Evolutionary conservation across 2,888 invertebrate species (phyloP).

Genomic region (Heteropelma amictum): DNA sequence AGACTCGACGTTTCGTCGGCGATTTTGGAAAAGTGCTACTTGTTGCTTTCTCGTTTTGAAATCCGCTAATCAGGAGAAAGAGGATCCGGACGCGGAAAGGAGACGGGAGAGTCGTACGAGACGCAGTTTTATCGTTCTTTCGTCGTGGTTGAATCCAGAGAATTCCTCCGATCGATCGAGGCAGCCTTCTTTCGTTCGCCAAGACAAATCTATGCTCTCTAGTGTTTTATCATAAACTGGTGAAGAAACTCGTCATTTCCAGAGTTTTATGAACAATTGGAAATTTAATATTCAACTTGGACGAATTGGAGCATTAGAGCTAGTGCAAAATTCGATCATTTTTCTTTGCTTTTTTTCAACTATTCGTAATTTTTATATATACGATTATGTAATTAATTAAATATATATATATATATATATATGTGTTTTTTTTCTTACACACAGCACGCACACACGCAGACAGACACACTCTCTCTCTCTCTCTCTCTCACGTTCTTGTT

Average conservation of each 20-base stretch:
- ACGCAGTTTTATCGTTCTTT: constrained; percentile 11
- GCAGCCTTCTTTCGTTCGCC: no score
- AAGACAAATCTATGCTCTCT: no score
- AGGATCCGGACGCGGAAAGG: not conserved
- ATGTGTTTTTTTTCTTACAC: not conserved
- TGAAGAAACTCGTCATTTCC: no score
- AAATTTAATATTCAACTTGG: constrained; percentile 17
- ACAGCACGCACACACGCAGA: no score
- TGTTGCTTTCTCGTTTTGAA: no score
- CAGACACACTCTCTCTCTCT: constrained; percentile 14
- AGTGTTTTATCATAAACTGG: no score
- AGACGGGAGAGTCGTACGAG: constrained; percentile 15
- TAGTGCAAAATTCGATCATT: constrained; percentile 3
- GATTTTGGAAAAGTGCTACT: no score
- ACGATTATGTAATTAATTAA: not conserved
- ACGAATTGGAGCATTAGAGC: not conserved
- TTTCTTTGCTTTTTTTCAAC: constrained; percentile 34
- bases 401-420: constrained; percentile 16
- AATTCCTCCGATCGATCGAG: constrained; percentile 38
- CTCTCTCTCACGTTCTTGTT: not conserved
- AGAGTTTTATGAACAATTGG: not conserved
- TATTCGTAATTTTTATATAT: constrained; percentile 18
- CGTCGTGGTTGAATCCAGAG: constrained; percentile 57
- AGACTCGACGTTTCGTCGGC: no score
- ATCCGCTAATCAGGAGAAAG: not conserved